A percentile compares a stretch with the other conserved stretches of the same genome.
phyloP scores from a whole-genome alignment of 2,888 invertebrate species.

The Cheilosia scutellata region DNA sequence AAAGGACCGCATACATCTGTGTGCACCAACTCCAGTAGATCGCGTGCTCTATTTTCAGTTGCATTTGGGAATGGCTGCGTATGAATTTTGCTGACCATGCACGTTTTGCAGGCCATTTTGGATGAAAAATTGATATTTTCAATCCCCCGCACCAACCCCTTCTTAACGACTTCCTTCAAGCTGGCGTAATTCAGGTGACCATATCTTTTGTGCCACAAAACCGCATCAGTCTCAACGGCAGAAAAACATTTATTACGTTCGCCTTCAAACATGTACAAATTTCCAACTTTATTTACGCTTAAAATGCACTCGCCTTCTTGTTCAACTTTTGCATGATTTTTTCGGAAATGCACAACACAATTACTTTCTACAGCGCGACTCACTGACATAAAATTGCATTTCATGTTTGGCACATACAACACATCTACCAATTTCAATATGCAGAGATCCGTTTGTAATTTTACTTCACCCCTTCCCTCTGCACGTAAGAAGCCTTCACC shows the following conservation, averaged over 20 bases:
- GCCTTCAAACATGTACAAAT: slow-evolving; percentile 37
- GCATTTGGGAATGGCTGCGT: slow-evolving; percentile 51
- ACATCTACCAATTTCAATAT: slow-evolving; percentile 48
- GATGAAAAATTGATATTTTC: slow-evolving; percentile 38
- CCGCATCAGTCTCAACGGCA: slow-evolving; percentile 32
- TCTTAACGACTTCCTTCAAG: slow-evolving; percentile 41
- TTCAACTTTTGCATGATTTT: slow-evolving; percentile 29
- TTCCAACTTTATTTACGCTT: slow-evolving; percentile 29
- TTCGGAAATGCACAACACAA: slow-evolving; percentile 33
- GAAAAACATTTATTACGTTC: slow-evolving; percentile 38
- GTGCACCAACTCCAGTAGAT: slow-evolving; percentile 46
- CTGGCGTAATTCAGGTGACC: slow-evolving; percentile 59
- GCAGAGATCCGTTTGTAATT: slow-evolving; percentile 42
- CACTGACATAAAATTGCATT: slow-evolving; percentile 45
- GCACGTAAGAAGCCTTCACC: slow-evolving; percentile 36
- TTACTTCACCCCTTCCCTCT: slow-evolving; percentile 49
- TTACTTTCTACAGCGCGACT: slow-evolving; percentile 43
- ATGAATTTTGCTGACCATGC: slow-evolving; percentile 53
- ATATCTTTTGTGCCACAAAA: slow-evolving; percentile 40
- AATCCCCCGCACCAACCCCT: slow-evolving; percentile 44
- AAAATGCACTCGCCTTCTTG: slow-evolving; percentile 44
- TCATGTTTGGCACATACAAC: slow-evolving; percentile 46
- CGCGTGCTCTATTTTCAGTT: slow-evolving; percentile 41
- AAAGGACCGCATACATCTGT: slow-evolving; percentile 47
- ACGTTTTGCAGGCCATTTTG: slow-evolving; percentile 26